Percentiles rank a stretch among this genome's conserved stretches.
Evolutionary conservation across 2,113 vertebrate species (phyloP).

Genomic region (Odocoileus virginianus): DNA sequence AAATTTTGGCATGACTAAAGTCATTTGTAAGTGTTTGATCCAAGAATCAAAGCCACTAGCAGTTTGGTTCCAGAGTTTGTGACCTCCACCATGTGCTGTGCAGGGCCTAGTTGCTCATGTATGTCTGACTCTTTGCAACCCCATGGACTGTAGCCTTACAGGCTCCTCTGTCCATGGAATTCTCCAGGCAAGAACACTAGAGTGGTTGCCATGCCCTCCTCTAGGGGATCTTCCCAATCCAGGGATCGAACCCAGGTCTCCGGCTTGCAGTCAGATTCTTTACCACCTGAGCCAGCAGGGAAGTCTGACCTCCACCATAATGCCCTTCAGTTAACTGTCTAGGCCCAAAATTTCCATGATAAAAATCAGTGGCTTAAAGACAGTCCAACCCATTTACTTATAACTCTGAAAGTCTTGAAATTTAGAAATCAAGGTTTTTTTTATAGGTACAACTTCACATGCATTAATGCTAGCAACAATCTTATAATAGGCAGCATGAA

Average conservation of each 20-base stretch:
- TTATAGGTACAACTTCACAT: background rate
- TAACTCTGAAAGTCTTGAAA: background rate
- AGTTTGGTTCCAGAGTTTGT: background rate
- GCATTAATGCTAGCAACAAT: background rate
- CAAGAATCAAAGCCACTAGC: background rate
- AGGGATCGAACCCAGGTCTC: background rate
- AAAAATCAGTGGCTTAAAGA: background rate
- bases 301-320: background rate
- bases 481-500: background rate
- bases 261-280: background rate
- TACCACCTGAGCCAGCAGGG: background rate
- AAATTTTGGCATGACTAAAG: background rate
- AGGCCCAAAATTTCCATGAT: background rate
- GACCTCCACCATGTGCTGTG: background rate
- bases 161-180: background rate
- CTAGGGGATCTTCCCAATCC: background rate
- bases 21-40: no score
- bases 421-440: background rate
- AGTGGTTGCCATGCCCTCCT: background rate
- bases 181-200: background rate
- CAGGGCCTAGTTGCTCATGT: background rate
- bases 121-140: rapidly evolving
- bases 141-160: background rate
- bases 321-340: background rate
- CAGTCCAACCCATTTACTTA: background rate